Percentiles rank a stretch among this genome's conserved stretches.
These are phyloP conservation scores for Capreolus pygargus DNA, from an alignment of 2,113 vertebrate genomes.

Conservation along the genomic window DNA sequence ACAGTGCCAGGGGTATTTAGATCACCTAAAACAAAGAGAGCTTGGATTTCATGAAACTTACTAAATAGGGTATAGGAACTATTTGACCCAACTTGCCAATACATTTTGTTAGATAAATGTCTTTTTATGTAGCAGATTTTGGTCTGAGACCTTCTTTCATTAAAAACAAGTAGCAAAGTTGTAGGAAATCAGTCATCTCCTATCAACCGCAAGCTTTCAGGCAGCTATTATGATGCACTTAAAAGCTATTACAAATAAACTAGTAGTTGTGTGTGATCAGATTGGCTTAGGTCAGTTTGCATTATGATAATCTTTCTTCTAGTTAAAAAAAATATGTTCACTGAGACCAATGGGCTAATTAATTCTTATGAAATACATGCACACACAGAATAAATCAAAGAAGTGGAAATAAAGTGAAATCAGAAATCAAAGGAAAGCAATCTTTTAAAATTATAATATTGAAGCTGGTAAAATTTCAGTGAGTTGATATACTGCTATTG, in stretches of 20 bases:
- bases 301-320: neutral
- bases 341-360: neutral
- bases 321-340: neutral
- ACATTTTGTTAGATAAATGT: neutral
- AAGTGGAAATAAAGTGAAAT: neutral
- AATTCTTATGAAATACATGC: neutral
- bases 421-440: neutral
- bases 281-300: neutral
- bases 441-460: neutral
- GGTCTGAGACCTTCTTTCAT: neutral
- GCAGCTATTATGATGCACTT: neutral
- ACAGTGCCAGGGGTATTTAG: neutral
- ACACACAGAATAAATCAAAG: slow-evolving; percentile 22
- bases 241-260: neutral
- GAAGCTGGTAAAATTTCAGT: neutral
- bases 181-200: neutral
- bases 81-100: neutral
- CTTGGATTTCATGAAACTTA: neutral
- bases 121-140: neutral
- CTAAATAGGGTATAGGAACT: neutral
- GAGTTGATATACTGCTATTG: neutral
- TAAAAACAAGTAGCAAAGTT: neutral
- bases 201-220: neutral
- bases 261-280: neutral
- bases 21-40: neutral